A percentile compares a stretch with the other conserved stretches of the same genome.
Conservation (phyloP, 2,797 vertebrate genomes). For the Dendrocincla fuliginosa region DNA sequence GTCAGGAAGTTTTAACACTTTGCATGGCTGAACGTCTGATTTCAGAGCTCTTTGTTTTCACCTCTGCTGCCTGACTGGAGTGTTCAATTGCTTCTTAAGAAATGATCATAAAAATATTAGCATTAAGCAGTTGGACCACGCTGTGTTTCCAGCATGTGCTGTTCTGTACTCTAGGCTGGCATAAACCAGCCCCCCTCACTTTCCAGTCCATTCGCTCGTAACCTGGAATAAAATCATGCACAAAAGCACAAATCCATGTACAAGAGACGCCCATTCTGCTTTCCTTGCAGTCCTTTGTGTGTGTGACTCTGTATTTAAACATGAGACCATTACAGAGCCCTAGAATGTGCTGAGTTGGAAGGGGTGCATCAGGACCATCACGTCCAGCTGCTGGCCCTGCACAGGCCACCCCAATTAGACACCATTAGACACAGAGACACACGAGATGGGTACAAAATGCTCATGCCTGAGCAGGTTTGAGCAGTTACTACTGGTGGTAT, state of each 20-base stretch:
- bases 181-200: neutral
- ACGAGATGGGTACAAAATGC: neutral
- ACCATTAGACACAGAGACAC: neutral
- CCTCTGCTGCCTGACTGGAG: neutral
- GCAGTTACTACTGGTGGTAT: neutral
- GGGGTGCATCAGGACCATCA: neutral
- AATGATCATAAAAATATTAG: neutral
- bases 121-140: neutral
- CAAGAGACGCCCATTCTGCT: neutral
- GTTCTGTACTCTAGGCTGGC: neutral
- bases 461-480: neutral
- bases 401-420: neutral
- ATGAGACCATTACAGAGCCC: neutral
- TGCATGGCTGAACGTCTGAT: neutral
- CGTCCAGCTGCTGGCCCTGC: neutral
- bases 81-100: neutral
- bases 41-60: neutral
- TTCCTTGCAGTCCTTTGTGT: neutral
- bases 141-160: neutral
- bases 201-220: neutral
- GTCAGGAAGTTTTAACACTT: neutral
- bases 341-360: neutral
- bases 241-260: neutral
- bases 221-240: neutral
- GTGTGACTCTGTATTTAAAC: neutral